These are phyloP conservation scores for Tetragonula carbonaria DNA, from an alignment of 2,888 invertebrate species.

Conservation along the genomic window DNA sequence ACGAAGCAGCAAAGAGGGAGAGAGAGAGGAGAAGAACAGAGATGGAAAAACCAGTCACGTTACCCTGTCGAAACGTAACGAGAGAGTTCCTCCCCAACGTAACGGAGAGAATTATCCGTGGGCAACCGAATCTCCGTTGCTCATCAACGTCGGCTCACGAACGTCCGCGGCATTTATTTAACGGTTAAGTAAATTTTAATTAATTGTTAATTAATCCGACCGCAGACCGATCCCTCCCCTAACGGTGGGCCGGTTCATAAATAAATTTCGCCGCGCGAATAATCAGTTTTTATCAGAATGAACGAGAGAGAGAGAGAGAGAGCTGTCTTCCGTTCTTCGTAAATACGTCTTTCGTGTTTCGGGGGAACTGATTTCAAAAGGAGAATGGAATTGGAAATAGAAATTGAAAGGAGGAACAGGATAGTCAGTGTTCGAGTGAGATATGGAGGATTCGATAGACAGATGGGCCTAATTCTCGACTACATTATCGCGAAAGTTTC, in stretches of 20 bases:
- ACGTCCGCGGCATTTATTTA: constrained; percentile 36
- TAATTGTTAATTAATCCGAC: constrained; percentile 49
- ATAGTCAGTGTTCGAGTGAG: not conserved
- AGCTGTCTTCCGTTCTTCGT: not conserved
- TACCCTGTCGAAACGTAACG: not conserved
- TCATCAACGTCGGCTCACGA: not conserved
- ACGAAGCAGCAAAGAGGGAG: no score
- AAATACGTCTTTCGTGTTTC: constrained; percentile 10
- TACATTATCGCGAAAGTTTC: not conserved
- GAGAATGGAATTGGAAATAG: no score
- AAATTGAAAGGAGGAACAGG: not conserved
- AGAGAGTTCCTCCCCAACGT: not conserved
- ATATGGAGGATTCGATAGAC: not conserved
- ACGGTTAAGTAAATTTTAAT: constrained; percentile 58
- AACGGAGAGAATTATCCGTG: constrained; percentile 7
- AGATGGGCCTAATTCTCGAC: not conserved
- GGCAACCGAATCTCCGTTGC: not conserved
- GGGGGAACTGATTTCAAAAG: not conserved
- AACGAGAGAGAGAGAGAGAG: no score
- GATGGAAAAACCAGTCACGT: not conserved
- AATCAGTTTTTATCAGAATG: constrained; percentile 1
- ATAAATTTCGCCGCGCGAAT: constrained; percentile 27
- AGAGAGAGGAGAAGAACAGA: not conserved
- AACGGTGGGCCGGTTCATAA: constrained; percentile 1
- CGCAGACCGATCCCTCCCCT: constrained; percentile 10